Percentiles rank a stretch among this genome's conserved stretches.
These are phyloP conservation scores for Pogonocichla stellata DNA, from an alignment of 2,113 vertebrate genomes.

Conservation along the genomic window DNA sequence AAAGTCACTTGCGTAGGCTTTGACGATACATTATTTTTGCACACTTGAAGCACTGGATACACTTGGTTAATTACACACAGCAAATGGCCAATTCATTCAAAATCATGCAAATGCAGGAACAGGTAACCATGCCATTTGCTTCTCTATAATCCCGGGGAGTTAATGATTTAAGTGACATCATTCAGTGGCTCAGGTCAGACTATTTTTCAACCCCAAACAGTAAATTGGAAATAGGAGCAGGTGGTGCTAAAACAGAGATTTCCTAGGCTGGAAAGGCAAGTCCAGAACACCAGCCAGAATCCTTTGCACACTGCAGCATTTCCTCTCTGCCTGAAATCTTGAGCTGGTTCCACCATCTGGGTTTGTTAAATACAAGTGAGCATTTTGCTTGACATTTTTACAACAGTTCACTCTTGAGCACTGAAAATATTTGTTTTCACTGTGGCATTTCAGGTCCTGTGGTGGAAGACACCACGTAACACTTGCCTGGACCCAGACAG, in stretches of 20 bases:
- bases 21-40: neutral
- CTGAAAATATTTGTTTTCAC: neutral
- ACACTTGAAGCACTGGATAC: neutral
- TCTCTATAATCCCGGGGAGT: neutral
- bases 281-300: fast-evolving
- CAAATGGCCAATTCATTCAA: conserved; percentile 24
- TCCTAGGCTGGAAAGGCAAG: neutral
- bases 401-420: neutral
- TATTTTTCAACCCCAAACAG: neutral
- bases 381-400: neutral
- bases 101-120: conserved; percentile 3
- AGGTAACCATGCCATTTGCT: neutral
- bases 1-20: neutral
- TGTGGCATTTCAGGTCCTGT: neutral
- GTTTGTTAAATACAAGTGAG: neutral
- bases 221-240: neutral
- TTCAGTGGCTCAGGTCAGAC: neutral
- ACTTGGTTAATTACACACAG: neutral
- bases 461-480: neutral
- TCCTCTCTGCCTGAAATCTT: neutral
- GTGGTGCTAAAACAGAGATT: neutral
- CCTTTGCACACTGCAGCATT: neutral
- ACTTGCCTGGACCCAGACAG: neutral
- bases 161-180: neutral
- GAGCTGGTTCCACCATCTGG: neutral